Conservation (phyloP, 2,113 vertebrate species). For the Tautogolabrus adspersus region DNA sequence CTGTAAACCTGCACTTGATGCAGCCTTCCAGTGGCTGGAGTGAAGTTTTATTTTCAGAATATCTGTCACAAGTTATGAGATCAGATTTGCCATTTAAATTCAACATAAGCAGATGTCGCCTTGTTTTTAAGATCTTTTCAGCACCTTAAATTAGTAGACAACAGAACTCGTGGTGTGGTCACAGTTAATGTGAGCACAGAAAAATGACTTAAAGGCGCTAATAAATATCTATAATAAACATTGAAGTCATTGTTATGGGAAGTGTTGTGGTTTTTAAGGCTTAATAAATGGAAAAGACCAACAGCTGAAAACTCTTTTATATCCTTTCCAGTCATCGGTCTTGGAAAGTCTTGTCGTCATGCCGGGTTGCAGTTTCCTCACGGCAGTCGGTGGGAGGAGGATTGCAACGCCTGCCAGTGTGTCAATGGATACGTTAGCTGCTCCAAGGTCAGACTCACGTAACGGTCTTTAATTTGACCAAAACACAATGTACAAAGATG, state of each 20-base stretch:
- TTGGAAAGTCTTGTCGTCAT: constrained; percentile 89
- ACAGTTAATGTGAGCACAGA: neutral
- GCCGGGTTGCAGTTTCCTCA: constrained; percentile 88
- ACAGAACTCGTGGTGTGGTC: neutral
- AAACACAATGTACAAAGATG: too few species aligned
- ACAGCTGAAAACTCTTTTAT: neutral
- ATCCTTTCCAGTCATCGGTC: constrained; percentile 83
- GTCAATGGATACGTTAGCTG: constrained; percentile 87
- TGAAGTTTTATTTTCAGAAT: neutral
- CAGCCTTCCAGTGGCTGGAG: neutral
- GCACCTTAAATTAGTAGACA: neutral
- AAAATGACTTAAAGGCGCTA: neutral
- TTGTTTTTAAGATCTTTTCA: neutral
- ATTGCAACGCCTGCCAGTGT: constrained; percentile 93
- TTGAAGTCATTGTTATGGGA: neutral
- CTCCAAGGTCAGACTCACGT: constrained; percentile 86
- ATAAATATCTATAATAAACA: neutral
- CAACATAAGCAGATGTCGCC: neutral
- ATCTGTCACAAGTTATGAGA: neutral
- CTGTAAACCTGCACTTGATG: neutral
- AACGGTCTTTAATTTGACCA: too few species aligned
- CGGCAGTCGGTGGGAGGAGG: constrained; percentile 91
- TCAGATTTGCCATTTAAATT: too few species aligned
- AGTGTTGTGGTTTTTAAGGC: neutral
- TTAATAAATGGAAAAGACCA: neutral